These are phyloP conservation scores for Eudorcas thomsonii DNA, from an alignment of 2,113 vertebrate species.

Conservation along the genomic window DNA sequence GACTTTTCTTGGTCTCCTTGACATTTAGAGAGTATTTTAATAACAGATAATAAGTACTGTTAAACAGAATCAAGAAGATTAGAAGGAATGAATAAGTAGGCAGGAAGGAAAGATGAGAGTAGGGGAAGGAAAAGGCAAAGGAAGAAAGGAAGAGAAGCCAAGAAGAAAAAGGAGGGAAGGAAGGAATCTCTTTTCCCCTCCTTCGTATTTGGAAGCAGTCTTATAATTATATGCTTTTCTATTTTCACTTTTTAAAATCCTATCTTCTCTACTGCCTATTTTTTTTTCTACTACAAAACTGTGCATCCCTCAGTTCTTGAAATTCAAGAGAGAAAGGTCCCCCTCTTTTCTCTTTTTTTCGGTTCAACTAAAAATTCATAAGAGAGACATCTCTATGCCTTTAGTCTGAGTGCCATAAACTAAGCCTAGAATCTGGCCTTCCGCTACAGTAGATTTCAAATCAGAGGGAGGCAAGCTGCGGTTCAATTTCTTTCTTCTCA, in stretches of 20 bases:
- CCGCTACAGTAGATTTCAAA: constrained; percentile 11
- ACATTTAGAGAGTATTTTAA: neutral
- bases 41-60: neutral
- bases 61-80: neutral
- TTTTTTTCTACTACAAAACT: neutral
- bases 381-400: neutral
- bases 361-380: neutral
- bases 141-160: neutral
- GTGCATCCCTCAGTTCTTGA: neutral
- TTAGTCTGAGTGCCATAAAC: constrained; percentile 7
- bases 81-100: neutral
- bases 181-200: neutral
- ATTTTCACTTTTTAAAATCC: neutral
- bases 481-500: constrained; percentile 47
- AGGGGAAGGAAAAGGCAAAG: neutral
- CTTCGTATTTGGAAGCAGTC: neutral
- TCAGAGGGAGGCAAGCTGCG: constrained; percentile 2
- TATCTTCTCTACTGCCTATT: neutral
- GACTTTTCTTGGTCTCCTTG: neutral
- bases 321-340: neutral
- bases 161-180: neutral
- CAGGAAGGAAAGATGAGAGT: neutral
- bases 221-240: neutral
- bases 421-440: constrained; percentile 44
- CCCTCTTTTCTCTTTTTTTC: neutral